A percentile compares a stretch with the other conserved stretches of the same genome.
phyloP scores from a whole-genome alignment of 2,797 vertebrate species.

The Menidia menidia region DNA sequence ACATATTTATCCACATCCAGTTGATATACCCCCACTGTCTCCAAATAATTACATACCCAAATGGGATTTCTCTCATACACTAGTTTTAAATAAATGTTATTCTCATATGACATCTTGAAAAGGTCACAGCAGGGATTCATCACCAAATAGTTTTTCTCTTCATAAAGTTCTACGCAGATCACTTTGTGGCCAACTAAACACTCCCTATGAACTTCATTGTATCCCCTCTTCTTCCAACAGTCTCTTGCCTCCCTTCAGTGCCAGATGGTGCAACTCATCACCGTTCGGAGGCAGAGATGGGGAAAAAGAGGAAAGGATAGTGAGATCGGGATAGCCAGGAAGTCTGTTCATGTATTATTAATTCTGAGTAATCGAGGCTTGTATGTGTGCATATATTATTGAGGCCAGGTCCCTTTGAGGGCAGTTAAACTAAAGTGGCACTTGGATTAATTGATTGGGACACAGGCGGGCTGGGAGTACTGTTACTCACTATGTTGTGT shows the following conservation, averaged over 20 bases:
- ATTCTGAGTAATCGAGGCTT: constrained; percentile 77
- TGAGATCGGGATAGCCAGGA: constrained; percentile 53
- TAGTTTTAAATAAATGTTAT: constrained; percentile 49
- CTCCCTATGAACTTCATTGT: constrained; percentile 47
- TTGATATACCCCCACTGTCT: constrained; percentile 52
- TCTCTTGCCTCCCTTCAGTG: constrained; percentile 21
- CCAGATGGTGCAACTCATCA: constrained; percentile 65
- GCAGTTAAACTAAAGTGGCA: constrained; percentile 72
- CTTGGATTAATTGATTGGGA: constrained; percentile 70
- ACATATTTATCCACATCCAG: constrained; percentile 51
- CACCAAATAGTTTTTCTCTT: constrained; percentile 38
- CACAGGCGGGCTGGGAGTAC: constrained; percentile 41
- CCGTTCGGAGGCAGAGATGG: constrained; percentile 57
- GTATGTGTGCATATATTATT: constrained; percentile 78
- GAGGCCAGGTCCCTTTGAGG: constrained; percentile 67
- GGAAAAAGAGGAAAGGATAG: constrained; percentile 50
- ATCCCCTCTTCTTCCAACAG: background rate
- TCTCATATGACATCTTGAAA: constrained; percentile 53
- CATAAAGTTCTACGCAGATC: constrained; percentile 26
- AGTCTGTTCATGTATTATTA: constrained; percentile 76
- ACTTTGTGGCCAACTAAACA: constrained; percentile 24
- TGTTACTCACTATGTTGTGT: constrained; percentile 48
- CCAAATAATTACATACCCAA: constrained; percentile 56
- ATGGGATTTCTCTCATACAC: constrained; percentile 45
- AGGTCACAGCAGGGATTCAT: constrained; percentile 52